phyloP scores from a whole-genome alignment of 1,140 invertebrate species.

The Parapsyche elsis region DNA sequence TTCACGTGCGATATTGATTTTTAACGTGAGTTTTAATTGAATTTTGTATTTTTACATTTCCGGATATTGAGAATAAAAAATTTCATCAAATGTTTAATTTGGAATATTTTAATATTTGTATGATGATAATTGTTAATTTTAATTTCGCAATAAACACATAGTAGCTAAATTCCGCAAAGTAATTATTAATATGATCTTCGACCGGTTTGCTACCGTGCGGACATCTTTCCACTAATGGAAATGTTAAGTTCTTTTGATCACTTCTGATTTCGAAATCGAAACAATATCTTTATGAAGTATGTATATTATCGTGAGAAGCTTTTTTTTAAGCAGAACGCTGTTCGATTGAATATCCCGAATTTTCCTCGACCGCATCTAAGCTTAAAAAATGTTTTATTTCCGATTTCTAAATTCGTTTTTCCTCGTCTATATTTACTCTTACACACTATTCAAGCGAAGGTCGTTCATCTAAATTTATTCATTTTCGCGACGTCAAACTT shows the following conservation, averaged over 20 bases:
- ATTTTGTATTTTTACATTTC: too few relatives aligned
- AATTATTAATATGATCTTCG: not conserved
- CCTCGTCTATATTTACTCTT: conserved; percentile 25
- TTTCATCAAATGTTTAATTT: too few relatives aligned
- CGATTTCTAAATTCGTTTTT: conserved; percentile 22
- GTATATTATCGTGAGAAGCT: not conserved
- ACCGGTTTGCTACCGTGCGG: conserved; percentile 22
- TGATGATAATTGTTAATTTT: too few relatives aligned
- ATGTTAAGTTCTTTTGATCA: conserved; percentile 9
- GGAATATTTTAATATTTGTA: too few relatives aligned
- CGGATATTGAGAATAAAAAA: too few relatives aligned
- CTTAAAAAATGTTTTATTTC: conserved; percentile 6
- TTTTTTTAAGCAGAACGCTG: not conserved
- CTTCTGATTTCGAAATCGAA: conserved; percentile 2
- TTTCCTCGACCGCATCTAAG: not conserved
- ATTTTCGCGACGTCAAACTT: conserved; percentile 22
- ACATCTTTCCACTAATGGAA: conserved; percentile 15
- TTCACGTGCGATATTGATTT: too few relatives aligned
- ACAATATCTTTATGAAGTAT: not conserved
- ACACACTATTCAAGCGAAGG: conserved; percentile 31
- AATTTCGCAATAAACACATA: not conserved
- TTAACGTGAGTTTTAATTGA: too few relatives aligned
- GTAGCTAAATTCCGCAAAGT: conserved; percentile 18
- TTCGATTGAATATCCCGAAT: not conserved
- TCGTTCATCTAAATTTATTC: conserved; percentile 37